Base-by-base conservation (phyloP, 2,113 vertebrate species). In the Thermophis baileyi region DNA sequence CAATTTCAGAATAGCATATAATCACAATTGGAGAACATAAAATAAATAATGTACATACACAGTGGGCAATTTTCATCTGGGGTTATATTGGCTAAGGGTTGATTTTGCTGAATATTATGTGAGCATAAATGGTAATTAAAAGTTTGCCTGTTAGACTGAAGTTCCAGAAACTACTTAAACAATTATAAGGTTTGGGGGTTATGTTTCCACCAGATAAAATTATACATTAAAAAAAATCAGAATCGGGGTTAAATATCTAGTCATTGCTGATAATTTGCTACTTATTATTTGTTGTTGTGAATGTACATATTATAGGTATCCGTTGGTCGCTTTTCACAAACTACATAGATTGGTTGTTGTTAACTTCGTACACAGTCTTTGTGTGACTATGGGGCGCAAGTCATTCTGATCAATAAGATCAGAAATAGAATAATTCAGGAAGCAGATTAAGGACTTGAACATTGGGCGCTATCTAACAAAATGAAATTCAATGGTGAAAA, bases 121-220 rank as follows among this genome's bases (percentile, higher is more conserved):
- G 90, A 85, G 8, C 18, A 7, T 63, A 55, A 93, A 95, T 94
- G 91, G 20, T 90, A n/a, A 40, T 93, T 81, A 91, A 18, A 95
- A 81, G 0, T 93, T 87, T 86, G 69, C 24, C 35, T 89, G 1
- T 57, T 57, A 91, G 16, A 1, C 44, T 35, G 0, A 1, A 92
- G 89, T 25, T 89, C 11, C 85, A 1, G 50, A 93, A 14, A 91
- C 87, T 86, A 86, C 85, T 89, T 12, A 85, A 16, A 6, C 87
- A 95, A 94, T 5, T 47, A 46, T 14, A 27, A 30, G 2, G 2
- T 88, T 81, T 44, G 25, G 8, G 51, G 47, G 3, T 49, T 49
- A 4, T 49, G n/a, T 47, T 55, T 47, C 85, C 35, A 22, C 14
- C 53, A 35, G 88, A 51, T 40, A n/a, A 51, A 92, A 14, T 44